Conservation (phyloP, 2,113 vertebrate species). For the Dinomys branickii region DNA sequence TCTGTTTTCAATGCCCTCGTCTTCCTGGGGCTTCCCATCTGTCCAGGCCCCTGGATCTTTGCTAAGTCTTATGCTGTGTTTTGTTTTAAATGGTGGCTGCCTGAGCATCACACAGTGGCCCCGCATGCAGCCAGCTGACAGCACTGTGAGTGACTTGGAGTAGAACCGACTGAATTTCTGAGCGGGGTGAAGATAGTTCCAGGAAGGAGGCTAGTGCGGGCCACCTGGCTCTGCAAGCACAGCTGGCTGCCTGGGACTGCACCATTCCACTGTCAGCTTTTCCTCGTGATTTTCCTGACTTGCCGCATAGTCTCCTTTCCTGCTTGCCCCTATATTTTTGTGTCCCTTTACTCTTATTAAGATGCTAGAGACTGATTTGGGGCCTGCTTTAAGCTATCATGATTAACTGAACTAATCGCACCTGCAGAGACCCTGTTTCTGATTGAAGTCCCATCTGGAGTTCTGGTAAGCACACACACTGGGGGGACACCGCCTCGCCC, state of each 20-base stretch:
- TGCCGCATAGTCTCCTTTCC: rapidly evolving
- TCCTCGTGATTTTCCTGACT: not conserved
- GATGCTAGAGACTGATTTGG: not conserved
- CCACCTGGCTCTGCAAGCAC: not conserved
- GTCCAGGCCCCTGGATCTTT: rapidly evolving
- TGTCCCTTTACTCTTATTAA: not conserved
- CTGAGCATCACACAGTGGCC: rapidly evolving
- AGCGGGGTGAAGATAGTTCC: not conserved
- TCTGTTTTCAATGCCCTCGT: rapidly evolving
- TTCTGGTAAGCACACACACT: not conserved
- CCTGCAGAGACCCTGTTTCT: not conserved
- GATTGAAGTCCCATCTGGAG: not conserved
- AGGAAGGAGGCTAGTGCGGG: rapidly evolving
- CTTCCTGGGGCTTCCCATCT: not conserved
- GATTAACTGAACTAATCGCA: not conserved
- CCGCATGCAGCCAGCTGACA: rapidly evolving
- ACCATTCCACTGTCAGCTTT: rapidly evolving
- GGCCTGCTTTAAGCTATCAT: too few relatives aligned
- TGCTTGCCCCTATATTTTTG: not conserved
- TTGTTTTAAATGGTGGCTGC: rapidly evolving
- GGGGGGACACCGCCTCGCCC: rapidly evolving
- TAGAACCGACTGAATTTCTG: not conserved
- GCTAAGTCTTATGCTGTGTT: rapidly evolving
- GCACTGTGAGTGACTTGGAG: not conserved
- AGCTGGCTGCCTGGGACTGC: rapidly evolving